These are phyloP conservation scores for Stegophylla sp. DNA, from an alignment of 2,888 invertebrate species.

Conservation along the genomic window DNA sequence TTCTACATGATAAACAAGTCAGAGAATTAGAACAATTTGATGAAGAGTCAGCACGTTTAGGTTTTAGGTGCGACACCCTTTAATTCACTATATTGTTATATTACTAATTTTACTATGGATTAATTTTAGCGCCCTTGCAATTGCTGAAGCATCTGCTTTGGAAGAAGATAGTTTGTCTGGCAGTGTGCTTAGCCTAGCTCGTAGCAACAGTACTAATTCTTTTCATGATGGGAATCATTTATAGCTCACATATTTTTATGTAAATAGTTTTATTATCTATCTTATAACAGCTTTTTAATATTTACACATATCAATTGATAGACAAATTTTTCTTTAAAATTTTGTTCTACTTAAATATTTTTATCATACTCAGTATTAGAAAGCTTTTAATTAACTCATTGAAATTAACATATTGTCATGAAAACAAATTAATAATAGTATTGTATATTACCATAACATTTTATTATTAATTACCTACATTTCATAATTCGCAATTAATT, in stretches of 20 bases:
- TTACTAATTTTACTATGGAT: constrained; percentile 63
- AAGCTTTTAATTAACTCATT: constrained; percentile 48
- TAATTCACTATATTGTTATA: constrained; percentile 22
- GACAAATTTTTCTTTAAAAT: constrained; percentile 45
- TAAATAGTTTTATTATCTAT: constrained; percentile 42
- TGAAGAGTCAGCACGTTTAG: constrained; percentile 89
- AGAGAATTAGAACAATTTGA: constrained; percentile 92
- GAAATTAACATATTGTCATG: constrained; percentile 50
- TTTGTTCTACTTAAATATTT: constrained; percentile 56
- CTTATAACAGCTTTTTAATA: constrained; percentile 56
- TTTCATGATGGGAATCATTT: constrained; percentile 84
- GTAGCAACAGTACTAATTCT: constrained; percentile 92
- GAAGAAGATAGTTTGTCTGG: constrained; percentile 93
- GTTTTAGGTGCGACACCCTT: constrained; percentile 77
- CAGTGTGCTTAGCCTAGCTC: constrained; percentile 92
- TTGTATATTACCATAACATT: constrained; percentile 47
- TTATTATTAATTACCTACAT: constrained; percentile 37
- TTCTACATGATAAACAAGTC: constrained; percentile 88
- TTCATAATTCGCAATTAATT: constrained; percentile 35
- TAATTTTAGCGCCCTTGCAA: constrained; percentile 78
- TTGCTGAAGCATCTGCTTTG: constrained; percentile 87
- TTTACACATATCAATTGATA: constrained; percentile 56
- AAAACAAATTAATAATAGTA: constrained; percentile 46
- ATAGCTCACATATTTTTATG: constrained; percentile 64
- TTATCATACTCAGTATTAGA: constrained; percentile 53